Evolutionary conservation across 2,113 vertebrate genomes (phyloP).

Genomic region (Collichthys lucidus): DNA sequence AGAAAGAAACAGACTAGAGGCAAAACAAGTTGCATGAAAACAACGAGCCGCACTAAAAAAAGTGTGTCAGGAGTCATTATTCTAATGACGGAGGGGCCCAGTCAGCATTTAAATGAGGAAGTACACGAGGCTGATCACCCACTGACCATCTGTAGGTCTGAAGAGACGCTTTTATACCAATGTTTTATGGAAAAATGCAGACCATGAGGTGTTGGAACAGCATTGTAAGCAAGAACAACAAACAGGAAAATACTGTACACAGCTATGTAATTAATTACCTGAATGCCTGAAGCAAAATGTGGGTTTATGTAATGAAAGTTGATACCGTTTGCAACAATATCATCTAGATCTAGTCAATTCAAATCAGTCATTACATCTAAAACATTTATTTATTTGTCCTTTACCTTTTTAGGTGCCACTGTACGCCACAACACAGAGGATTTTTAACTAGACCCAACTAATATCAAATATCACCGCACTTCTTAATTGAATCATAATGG

Average conservation of each 20-base stretch:
- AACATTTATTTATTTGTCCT: neutral
- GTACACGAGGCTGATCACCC: neutral
- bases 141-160: neutral
- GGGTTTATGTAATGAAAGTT: neutral
- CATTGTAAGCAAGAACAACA: neutral
- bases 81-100: conserved; percentile 47
- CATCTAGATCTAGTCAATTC: neutral
- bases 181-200: neutral
- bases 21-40: conserved; percentile 31
- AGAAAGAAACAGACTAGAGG: conserved; percentile 39
- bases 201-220: neutral
- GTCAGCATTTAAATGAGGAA: conserved; percentile 43
- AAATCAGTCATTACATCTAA: neutral
- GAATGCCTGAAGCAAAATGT: neutral
- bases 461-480: conserved; percentile 41
- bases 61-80: conserved; percentile 61
- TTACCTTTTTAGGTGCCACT: too few species aligned
- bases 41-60: conserved; percentile 40
- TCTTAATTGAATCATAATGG: conserved; percentile 62
- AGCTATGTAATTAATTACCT: neutral
- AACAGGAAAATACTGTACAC: too few species aligned
- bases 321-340: neutral
- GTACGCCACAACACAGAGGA: too few species aligned
- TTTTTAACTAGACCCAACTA: neutral
- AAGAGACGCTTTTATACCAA: neutral